Percentiles rank a stretch among this genome's conserved stretches.
Evolutionary conservation across 2,888 invertebrate genomes (phyloP).

Genomic region (Drosophila gaucha): DNA sequence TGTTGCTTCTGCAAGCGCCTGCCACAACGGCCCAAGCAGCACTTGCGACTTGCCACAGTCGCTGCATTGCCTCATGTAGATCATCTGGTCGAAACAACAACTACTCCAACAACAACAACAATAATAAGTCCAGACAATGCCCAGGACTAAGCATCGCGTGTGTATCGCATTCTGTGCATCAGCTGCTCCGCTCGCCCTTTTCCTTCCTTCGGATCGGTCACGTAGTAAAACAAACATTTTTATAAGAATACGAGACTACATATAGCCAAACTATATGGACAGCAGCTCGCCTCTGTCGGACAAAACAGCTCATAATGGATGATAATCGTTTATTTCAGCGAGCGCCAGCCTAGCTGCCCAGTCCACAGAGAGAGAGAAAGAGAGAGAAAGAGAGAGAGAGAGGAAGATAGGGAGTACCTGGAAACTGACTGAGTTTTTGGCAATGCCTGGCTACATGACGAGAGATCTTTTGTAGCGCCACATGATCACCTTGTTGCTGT

Average conservation of each 20-base stretch:
- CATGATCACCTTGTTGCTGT: constrained; percentile 57
- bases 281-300: constrained; percentile 15
- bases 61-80: constrained; percentile 67
- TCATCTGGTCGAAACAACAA: constrained; percentile 57
- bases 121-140: constrained; percentile 62
- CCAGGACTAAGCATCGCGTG: constrained; percentile 63
- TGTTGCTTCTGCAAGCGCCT: constrained; percentile 75
- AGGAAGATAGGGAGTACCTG: background rate
- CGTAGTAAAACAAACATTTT: constrained; percentile 85
- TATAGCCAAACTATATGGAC: constrained; percentile 38
- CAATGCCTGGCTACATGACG: constrained; percentile 29
- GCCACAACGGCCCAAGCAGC: constrained; percentile 32
- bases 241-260: constrained; percentile 62
- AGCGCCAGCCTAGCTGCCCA: constrained; percentile 24
- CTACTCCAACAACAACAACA: constrained; percentile 27
- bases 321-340: constrained; percentile 81
- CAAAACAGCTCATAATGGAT: constrained; percentile 82
- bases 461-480: constrained; percentile 67
- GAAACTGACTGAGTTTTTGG: constrained; percentile 36
- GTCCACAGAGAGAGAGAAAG: background rate
- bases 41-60: constrained; percentile 40
- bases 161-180: constrained; percentile 75
- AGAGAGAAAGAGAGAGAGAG: background rate
- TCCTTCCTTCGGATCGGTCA: constrained; percentile 76
- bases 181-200: constrained; percentile 52